Conservation (phyloP, 2,113 vertebrate species). For the Alexandromys fortis region DNA sequence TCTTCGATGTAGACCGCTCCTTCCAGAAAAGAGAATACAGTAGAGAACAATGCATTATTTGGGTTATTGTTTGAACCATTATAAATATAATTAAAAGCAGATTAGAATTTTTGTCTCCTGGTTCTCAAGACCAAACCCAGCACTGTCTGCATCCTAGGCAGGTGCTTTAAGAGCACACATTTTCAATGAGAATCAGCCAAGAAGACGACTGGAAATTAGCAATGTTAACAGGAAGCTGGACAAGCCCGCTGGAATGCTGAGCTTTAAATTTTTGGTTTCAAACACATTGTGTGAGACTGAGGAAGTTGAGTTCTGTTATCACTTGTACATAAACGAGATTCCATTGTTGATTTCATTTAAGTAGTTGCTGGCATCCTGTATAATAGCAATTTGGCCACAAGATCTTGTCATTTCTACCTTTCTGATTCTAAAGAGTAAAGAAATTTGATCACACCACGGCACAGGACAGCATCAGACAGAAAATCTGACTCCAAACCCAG, state of each 20-base stretch:
- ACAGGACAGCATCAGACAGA: background rate
- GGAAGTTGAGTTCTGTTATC: background rate
- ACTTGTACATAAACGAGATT: background rate
- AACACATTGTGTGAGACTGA: background rate
- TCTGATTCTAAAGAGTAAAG: background rate
- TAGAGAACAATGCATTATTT: constrained; percentile 45
- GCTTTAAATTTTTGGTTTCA: background rate
- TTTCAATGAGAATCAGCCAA: constrained; percentile 36
- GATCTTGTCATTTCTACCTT: background rate
- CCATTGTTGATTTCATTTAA: background rate
- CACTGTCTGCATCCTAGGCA: background rate
- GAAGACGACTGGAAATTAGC: background rate
- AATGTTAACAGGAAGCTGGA: background rate
- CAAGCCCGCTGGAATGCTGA: background rate
- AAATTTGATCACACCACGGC: background rate
- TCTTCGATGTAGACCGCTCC: constrained; percentile 52
- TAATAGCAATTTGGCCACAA: background rate
- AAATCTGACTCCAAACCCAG: constrained; percentile 1
- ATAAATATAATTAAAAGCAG: constrained; percentile 44
- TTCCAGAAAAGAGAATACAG: background rate
- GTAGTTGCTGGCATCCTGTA: background rate
- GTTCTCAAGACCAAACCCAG: background rate
- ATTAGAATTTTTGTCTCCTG: background rate
- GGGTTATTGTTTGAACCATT: constrained; percentile 46
- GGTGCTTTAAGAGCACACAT: background rate